A percentile compares a stretch with the other conserved stretches of the same genome.
Evolutionary conservation across 2,113 vertebrate species (phyloP).

Genomic region (Epinephelus lanceolatus): DNA sequence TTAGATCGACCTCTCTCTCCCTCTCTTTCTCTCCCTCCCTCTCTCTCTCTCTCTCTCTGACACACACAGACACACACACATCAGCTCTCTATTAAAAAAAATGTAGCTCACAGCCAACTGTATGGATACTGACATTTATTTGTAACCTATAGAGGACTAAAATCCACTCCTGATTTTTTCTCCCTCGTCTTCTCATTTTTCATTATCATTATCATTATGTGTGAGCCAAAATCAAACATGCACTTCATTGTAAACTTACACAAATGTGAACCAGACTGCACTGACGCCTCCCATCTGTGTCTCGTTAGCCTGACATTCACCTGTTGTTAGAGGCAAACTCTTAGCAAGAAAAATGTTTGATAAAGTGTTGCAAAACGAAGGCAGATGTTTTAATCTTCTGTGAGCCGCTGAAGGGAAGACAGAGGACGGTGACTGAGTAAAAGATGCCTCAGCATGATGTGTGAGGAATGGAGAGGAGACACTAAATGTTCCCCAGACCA

Average conservation of each 20-base stretch:
- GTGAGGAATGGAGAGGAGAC: slow-evolving; percentile 76
- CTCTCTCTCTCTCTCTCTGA: slow-evolving; percentile 7
- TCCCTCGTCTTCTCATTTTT: too few species aligned
- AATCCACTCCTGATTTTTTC: neutral
- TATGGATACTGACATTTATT: neutral
- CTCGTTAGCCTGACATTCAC: slow-evolving; percentile 59
- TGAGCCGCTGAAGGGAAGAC: slow-evolving; percentile 43
- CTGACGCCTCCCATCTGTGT: slow-evolving; percentile 11
- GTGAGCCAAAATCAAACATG: neutral
- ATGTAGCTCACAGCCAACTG: neutral
- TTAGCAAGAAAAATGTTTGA: slow-evolving; percentile 51
- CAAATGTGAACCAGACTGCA: neutral
- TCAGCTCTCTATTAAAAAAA: neutral
- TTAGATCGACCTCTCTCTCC: slow-evolving; percentile 75
- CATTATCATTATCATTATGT: neutral
- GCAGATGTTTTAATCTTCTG: slow-evolving; percentile 75
- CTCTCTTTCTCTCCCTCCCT: slow-evolving; percentile 38
- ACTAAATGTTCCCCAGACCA: slow-evolving; percentile 79
- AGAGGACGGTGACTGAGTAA: slow-evolving; percentile 66
- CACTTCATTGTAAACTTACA: neutral
- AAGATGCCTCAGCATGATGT: slow-evolving; percentile 67
- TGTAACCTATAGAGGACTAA: neutral
- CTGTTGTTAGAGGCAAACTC: slow-evolving; percentile 65
- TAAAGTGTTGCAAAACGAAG: slow-evolving; percentile 47
- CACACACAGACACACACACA: too few species aligned